Evolutionary conservation across 2,888 invertebrate species (phyloP), one percentile per base, ranked within the genome.

Genomic region (Beris chalybata): DNA sequence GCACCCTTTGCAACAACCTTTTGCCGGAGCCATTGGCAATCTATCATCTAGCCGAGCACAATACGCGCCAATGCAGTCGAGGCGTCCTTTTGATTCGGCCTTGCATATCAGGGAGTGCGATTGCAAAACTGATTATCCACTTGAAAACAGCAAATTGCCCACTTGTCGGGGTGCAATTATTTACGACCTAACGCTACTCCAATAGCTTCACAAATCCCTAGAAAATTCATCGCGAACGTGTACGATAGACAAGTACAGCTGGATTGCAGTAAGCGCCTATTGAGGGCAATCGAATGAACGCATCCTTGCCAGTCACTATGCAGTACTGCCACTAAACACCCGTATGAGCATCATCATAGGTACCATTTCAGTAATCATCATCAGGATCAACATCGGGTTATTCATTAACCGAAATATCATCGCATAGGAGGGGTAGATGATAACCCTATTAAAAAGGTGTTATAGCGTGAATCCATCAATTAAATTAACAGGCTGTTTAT

Each of bases 361-460:
- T 54, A 12, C 53, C 38, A 63, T 63, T 63, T 53, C 52, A 43
- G 53, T 63, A 53, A 48, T 48, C 6, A 48, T 48, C 38, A 48
- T 48, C 13, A 53, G 44, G 32, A 53, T 66, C 69, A 66, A 65
- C 65, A 69, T 65, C 67, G 59, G 69, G 55, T 69, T 69, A 69
- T 69, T 69, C 67, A 69, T 69, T 69, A 69, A 67, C 69, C 67
- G 22, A 64, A 69, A 69, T 67, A 67, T 69, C 56, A 56, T n/a
- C n/a, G n/a, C 43, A 61, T 65, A 50, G n/a, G 55, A 4, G 55
- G 5, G 48, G 47, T 53, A 56, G 45, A 67, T 71, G 71, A 71
- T 71, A 72, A 71, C 72, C 72, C 72, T 70, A 72, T 72, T 71
- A 71, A 72, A 72, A 72, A 72, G 72, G 72, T 70, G 72, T 72